phyloP scores from a whole-genome alignment of 2,888 invertebrate genomes.

The Phytoseiulus persimilis region DNA sequence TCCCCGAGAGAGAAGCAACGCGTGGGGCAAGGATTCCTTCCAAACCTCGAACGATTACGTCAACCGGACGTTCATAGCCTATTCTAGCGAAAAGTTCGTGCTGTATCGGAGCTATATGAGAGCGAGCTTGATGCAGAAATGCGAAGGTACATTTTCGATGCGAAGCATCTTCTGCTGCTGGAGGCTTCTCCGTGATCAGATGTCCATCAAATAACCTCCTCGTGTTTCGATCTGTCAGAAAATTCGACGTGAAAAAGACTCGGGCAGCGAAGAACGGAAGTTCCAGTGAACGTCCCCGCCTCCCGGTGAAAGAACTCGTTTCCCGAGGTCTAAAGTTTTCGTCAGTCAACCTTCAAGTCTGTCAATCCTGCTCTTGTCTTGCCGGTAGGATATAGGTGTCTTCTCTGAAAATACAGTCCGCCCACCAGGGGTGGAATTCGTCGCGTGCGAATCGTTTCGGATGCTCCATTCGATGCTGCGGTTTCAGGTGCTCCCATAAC shows the following conservation, averaged over 20 bases:
- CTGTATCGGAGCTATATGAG: background rate
- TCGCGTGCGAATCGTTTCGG: background rate
- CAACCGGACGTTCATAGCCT: background rate
- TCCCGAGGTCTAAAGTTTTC: too few species aligned
- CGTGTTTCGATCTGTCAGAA: background rate
- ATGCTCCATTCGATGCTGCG: background rate
- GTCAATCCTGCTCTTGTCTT: background rate
- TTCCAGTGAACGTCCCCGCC: background rate
- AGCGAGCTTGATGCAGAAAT: background rate
- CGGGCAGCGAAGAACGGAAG: background rate
- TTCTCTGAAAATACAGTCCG: background rate
- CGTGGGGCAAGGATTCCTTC: background rate
- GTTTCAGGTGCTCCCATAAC: background rate
- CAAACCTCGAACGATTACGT: background rate
- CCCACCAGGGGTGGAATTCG: background rate
- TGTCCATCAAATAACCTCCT: background rate
- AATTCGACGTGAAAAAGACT: background rate
- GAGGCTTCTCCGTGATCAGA: background rate
- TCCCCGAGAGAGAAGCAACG: background rate
- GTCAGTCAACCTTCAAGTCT: background rate
- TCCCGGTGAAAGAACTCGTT: too few species aligned
- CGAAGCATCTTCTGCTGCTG: background rate
- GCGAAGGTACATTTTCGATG: background rate
- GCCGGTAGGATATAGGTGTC: background rate
- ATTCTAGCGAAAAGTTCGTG: background rate